Evolutionary conservation across 2,113 vertebrate species (phyloP).

Genomic region (Taxidea taxus): DNA sequence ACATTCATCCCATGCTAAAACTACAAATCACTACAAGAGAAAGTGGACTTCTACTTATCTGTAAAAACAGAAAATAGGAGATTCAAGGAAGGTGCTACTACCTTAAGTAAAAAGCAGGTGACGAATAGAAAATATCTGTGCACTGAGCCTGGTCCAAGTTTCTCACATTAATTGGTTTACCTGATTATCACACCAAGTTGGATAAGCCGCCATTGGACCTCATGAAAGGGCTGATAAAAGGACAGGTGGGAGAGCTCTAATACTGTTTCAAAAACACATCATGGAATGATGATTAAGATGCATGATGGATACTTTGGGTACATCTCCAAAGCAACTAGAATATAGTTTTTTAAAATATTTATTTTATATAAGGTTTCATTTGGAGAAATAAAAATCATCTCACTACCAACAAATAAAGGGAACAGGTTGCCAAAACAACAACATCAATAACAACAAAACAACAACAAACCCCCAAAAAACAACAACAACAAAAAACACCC

Average conservation of each 20-base stretch:
- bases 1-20: background rate
- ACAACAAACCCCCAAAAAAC: background rate
- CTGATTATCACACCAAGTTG: background rate
- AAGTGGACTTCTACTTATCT: background rate
- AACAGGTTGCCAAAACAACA: background rate
- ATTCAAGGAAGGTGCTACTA: background rate
- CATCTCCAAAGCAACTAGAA: background rate
- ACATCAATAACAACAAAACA: too few relatives aligned
- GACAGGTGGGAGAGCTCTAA: background rate
- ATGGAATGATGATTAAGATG: background rate
- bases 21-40: background rate
- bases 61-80: background rate
- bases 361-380: background rate
- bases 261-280: background rate
- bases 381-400: background rate
- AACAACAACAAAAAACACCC: background rate
- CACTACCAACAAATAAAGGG: background rate
- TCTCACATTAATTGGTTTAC: background rate
- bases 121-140: slow-evolving; percentile 30
- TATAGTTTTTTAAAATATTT: background rate
- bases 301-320: background rate
- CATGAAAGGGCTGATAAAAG: slow-evolving; percentile 36
- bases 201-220: background rate
- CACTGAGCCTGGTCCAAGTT: background rate
- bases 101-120: slow-evolving; percentile 10